Percentiles rank a stretch among this genome's conserved stretches.
Conservation (phyloP, 2,888 invertebrate genomes). For the Bruchidius siliquastri region DNA sequence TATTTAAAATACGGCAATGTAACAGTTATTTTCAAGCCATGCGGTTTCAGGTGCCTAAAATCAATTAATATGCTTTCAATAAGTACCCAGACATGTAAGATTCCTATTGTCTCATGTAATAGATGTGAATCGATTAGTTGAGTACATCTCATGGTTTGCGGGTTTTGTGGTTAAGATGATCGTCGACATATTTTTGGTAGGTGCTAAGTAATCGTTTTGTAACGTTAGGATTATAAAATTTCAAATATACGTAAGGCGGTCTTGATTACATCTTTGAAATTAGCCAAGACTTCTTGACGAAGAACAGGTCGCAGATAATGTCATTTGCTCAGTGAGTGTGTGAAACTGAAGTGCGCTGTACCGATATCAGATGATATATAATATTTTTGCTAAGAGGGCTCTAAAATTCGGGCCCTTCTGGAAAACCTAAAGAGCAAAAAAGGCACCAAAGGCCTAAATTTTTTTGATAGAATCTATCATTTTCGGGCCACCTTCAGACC, state of each 20-base stretch:
- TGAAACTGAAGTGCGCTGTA: not conserved
- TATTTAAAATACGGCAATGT: too few relatives aligned
- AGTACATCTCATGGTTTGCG: not conserved
- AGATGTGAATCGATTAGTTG: not conserved
- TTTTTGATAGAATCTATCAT: too few relatives aligned
- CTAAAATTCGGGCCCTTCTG: too few relatives aligned
- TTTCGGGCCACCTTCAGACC: too few relatives aligned
- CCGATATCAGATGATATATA: not conserved
- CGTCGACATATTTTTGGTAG: not conserved
- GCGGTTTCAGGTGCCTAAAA: too few relatives aligned
- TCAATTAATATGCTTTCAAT: too few relatives aligned
- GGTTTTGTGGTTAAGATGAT: conserved; percentile 4
- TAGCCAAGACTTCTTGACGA: not conserved
- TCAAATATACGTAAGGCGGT: not conserved
- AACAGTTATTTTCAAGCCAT: too few relatives aligned
- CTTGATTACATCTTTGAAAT: not conserved
- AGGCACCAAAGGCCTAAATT: too few relatives aligned
- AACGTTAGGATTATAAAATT: not conserved
- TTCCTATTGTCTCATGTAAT: not conserved
- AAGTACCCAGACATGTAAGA: too few relatives aligned
- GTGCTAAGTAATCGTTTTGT: not conserved
- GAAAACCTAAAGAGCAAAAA: too few relatives aligned
- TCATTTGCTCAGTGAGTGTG: not conserved
- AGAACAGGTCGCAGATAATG: too few relatives aligned
- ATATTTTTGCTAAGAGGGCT: too few relatives aligned